Percentiles rank a stretch among this genome's conserved stretches.
These are phyloP conservation scores for Lacerta bilineata DNA, from an alignment of 2,797 vertebrate species.

Conservation along the genomic window DNA sequence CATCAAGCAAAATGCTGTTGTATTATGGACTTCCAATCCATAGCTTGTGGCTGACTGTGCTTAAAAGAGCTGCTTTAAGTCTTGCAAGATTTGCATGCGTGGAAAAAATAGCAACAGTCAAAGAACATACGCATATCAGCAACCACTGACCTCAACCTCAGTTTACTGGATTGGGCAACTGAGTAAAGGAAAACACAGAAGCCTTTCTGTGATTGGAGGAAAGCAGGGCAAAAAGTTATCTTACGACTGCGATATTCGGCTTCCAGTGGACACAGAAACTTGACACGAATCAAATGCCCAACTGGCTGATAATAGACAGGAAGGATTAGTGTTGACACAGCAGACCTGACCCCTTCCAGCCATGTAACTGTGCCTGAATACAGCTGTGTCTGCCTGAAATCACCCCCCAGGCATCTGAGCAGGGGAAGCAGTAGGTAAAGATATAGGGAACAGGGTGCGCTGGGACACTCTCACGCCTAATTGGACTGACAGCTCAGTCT, in stretches of 20 bases:
- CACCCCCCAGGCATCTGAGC: slow-evolving; percentile 63
- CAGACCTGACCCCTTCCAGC: slow-evolving; percentile 74
- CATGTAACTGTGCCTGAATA: slow-evolving; percentile 56
- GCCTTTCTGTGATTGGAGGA: slow-evolving; percentile 60
- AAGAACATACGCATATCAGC: neutral
- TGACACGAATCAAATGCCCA: slow-evolving; percentile 84
- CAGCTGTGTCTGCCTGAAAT: slow-evolving; percentile 60
- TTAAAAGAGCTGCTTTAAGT: neutral
- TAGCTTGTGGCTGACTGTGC: neutral
- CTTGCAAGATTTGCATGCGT: neutral
- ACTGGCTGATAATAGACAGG: slow-evolving; percentile 85
- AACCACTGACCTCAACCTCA: slow-evolving; percentile 19
- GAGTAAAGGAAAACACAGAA: slow-evolving; percentile 58
- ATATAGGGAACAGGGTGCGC: slow-evolving; percentile 72
- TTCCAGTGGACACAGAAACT: slow-evolving; percentile 76
- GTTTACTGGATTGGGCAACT: slow-evolving; percentile 20
- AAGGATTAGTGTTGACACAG: slow-evolving; percentile 89
- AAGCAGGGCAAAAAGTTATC: slow-evolving; percentile 75
- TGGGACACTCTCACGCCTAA: slow-evolving; percentile 82
- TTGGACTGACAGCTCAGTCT: slow-evolving; percentile 89
- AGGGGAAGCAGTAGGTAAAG: slow-evolving; percentile 81
- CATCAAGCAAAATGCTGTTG: slow-evolving; percentile 30
- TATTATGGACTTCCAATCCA: neutral
- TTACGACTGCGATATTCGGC: slow-evolving; percentile 73
- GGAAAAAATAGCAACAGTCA: slow-evolving; percentile 9